These are phyloP conservation scores for Plecturocebus donacophilus DNA, from an alignment of 2,113 vertebrate genomes.

Conservation along the genomic window DNA sequence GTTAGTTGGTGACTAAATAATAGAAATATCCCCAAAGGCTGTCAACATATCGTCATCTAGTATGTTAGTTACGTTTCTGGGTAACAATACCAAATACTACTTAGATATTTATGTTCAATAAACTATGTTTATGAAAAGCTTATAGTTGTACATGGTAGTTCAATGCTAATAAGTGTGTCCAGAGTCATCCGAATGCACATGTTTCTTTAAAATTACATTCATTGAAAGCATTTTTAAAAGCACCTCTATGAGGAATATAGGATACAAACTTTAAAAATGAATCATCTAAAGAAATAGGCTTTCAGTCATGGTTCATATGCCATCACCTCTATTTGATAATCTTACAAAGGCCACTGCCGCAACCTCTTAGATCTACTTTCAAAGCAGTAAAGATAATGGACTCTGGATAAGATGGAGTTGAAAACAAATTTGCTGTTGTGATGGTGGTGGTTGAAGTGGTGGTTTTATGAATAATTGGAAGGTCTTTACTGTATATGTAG, in stretches of 20 bases:
- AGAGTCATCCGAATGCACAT: neutral
- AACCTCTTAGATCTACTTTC: neutral
- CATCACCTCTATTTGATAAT: slow-evolving; percentile 6
- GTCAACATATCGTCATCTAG: neutral
- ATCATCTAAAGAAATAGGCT: neutral
- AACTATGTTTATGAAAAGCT: neutral
- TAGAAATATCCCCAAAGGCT: neutral
- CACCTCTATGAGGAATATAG: neutral
- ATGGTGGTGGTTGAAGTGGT: neutral
- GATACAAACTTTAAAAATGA: slow-evolving; percentile 16
- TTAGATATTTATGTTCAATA: neutral
- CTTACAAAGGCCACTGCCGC: neutral
- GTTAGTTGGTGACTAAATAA: neutral
- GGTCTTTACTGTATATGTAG: neutral
- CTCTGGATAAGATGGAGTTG: neutral
- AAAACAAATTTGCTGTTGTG: neutral
- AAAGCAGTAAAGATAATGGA: slow-evolving; percentile 42
- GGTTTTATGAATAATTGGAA: neutral
- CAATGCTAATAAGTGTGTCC: neutral
- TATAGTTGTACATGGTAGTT: neutral
- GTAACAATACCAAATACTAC: neutral
- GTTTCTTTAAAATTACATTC: neutral
- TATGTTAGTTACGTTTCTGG: neutral
- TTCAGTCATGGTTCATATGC: neutral
- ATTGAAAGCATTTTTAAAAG: neutral